Conservation (phyloP, 2,797 vertebrate genomes). For the Hafferia zeledoni region DNA sequence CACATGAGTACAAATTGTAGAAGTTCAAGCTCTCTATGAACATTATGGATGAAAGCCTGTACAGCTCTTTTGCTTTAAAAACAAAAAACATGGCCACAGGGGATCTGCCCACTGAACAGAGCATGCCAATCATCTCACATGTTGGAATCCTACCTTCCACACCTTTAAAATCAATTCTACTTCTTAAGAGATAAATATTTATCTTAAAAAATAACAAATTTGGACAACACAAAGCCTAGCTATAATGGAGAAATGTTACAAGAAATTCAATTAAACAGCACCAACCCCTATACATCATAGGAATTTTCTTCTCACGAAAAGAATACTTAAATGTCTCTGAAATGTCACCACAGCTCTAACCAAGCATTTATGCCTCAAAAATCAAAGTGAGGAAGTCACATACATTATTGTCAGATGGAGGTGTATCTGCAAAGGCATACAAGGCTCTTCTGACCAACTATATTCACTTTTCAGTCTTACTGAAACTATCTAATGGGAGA, state of each 20-base stretch:
- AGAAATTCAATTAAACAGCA: slow-evolving; percentile 42
- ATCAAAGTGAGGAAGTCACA: neutral
- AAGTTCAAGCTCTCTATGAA: neutral
- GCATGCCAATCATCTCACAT: neutral
- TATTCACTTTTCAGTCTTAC: slow-evolving; percentile 24
- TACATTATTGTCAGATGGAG: neutral
- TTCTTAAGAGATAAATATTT: slow-evolving; percentile 10
- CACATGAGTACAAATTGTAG: neutral
- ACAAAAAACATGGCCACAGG: neutral
- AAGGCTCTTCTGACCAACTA: neutral
- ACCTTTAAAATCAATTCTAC: neutral
- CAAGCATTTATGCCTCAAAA: neutral
- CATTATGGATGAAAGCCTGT: slow-evolving; percentile 1
- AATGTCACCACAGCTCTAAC: neutral
- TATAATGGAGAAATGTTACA: slow-evolving; percentile 10
- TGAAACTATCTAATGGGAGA: slow-evolving; percentile 1
- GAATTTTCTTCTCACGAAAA: neutral
- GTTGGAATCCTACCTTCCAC: neutral
- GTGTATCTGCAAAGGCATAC: neutral
- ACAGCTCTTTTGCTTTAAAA: slow-evolving; percentile 15
- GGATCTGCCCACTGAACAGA: neutral
- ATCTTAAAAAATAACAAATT: slow-evolving; percentile 2
- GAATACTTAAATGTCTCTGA: neutral
- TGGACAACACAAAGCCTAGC: neutral
- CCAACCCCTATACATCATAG: neutral